Evolutionary conservation across 1,140 invertebrate species (phyloP), one percentile per base, ranked within the genome.

Genomic region (Drosophila funebris): DNA sequence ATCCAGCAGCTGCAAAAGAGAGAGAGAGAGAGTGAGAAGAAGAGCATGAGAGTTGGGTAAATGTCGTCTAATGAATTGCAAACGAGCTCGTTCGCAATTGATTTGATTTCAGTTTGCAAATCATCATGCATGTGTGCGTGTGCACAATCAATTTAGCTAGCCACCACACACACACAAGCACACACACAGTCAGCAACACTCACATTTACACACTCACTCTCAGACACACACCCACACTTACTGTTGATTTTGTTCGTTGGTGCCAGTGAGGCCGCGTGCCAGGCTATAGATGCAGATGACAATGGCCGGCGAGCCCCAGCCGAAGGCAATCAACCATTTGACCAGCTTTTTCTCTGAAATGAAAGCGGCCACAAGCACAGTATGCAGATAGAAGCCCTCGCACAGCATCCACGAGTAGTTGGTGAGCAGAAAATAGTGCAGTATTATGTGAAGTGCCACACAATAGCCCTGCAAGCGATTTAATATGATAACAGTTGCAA

Each of bases 361-460:
- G 92, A 99, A 99, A 1, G 97, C 96, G 46, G 95, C 95, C 0
- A 98, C 97, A 0, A 99, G 94, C 41, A 99, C 93, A 0, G 97
- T 98, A 91, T 98, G 97, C 37, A 99, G 93, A 92, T 99, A 99
- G 46, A 99, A 94, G 0, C 98, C 97, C 92, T 98, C 97, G 91
- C 96, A 97, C 61, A 98, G 93, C 96, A 97, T 98, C 98, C 98
- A 99, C 63, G 97, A 96, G 92, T 99, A 99, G 93, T 97, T 99
- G 60, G 96, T 97, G 27, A 98, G 93, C 46, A 98, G 93, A 73
- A 97, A 97, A 91, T 97, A 98, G 83, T 98, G 96, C 8, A 98
- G 94, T 9, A 96, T 82, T 3, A 97, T 94, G 92, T 98, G 97
- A 0, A 99, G 92, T 0, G 94, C 92, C 71, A 96, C 95, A 90